Evolutionary conservation across 2,797 vertebrate genomes (phyloP), one percentile per base, ranked within the genome.

Genomic region (Malurus leucopterus): DNA sequence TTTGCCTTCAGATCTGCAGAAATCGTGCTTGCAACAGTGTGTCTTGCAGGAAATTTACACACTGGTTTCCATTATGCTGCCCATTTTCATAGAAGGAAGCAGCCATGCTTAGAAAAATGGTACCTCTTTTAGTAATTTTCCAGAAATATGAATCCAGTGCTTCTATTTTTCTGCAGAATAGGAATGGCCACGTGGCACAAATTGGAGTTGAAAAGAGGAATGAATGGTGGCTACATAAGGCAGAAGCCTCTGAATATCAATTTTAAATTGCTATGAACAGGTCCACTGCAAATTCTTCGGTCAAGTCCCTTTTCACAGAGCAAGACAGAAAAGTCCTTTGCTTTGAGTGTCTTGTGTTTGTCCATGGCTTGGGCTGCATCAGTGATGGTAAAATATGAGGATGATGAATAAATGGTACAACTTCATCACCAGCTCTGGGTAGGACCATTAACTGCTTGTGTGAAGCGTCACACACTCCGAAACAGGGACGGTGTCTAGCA

Each of bases 1-100:
- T 83, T 76, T 62, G 24, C 9, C 11, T 84, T 81, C 61, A 64
- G 32, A 71, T 15, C 26, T 49, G 32, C 34, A 57, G 29, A 85
- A 69, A 3, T 26, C 5, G 0, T 7, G 1, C 53, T 63, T 75
- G 20, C 23, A 55, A 36, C 6, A 32, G 21, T 1, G 10, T 17
- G 8, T 23, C 46, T 36, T 15, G 8, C 19, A 58, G 22, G 32
- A 9, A 62, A 68, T 30, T 36, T 46, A 22, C 43, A 5, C n/a
- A 8, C 17, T 58, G 24, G 1, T 43, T 80, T 88, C 9, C 17
- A 73, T 80, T 41, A 59, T 5, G 1, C 12, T 85, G 18, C 10
- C 15, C 63, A 5, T 68, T 91, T 71, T 64, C 47, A 40, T 53
- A 30, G 1, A 2, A 77, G 47, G 54, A 63, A 77, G 38, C 20